phyloP scores from a whole-genome alignment of 2,797 vertebrate genomes.

The Pelodytes ibericus region DNA sequence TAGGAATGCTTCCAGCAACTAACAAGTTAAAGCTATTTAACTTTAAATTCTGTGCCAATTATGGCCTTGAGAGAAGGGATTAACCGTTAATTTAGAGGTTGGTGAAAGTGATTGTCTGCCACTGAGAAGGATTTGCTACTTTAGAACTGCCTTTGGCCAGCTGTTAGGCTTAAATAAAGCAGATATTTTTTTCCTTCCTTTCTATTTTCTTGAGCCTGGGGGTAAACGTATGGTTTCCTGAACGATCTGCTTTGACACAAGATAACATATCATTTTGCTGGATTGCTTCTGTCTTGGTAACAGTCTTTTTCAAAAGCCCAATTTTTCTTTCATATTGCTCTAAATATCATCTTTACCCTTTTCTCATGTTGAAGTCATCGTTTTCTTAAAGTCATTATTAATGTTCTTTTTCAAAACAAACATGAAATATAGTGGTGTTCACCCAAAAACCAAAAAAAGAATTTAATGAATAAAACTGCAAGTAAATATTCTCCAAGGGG shows the following conservation, averaged over 20 bases:
- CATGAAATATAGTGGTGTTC: too few species aligned
- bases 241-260: slow-evolving; percentile 10
- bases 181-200: slow-evolving; percentile 21
- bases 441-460: too few species aligned
- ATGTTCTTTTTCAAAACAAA: too few species aligned
- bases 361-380: not conserved
- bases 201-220: slow-evolving; percentile 42
- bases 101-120: slow-evolving; percentile 52
- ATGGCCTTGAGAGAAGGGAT: slow-evolving; percentile 48
- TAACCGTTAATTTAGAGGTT: slow-evolving; percentile 52
- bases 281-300: slow-evolving; percentile 17
- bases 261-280: slow-evolving; percentile 43
- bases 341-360: slow-evolving; percentile 23
- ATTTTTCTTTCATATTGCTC: slow-evolving; percentile 5
- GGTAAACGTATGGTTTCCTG: slow-evolving; percentile 44
- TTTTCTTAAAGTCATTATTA: not conserved
- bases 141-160: slow-evolving; percentile 45
- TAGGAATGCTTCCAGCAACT: not conserved
- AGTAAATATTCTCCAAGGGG: too few species aligned
- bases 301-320: slow-evolving; percentile 2
- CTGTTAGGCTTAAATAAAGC: slow-evolving; percentile 50
- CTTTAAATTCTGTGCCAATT: slow-evolving; percentile 52
- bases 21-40: slow-evolving; percentile 52
- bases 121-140: slow-evolving; percentile 51
- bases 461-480: too few species aligned